Base-by-base conservation (phyloP, 1,140 invertebrate species). In the Temnothorax curvispinosus region DNA sequence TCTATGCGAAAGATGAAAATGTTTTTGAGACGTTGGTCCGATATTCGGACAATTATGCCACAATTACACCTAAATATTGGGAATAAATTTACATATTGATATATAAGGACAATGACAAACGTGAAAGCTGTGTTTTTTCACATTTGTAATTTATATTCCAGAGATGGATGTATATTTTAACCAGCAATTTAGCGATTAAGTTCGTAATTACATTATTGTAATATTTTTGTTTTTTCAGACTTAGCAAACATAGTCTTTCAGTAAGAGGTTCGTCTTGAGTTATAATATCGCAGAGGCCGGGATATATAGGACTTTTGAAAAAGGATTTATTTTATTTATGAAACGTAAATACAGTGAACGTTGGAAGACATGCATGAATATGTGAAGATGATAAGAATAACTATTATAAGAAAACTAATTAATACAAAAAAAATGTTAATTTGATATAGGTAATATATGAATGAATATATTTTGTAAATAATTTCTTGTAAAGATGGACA, bases 401-500 rank as follows among this genome's bases (percentile, higher is more conserved):
- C 84, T 89, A 93, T 77, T 87, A 88, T 82, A 90, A 90, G 92
- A 91, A 91, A 93, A 91, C 76, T 90, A 56, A 92, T 90, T 91
- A 93, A 94, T 92, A 93, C 90, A 92, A 69, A 69, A 27, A 69
- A 69, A 69, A 93, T 93, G 92, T 95, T 94, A 94, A 94, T 93
- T 94, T 94, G 91, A 94, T 94, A 93, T 94, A 93, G 89, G 91
- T 95, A 94, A 94, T 95, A 94, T 94, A 94, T 94, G 92, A 92
- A 95, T 91, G 87, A 93, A 94, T 94, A 94, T 95, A 95, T 95
- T 95, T 95, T 95, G 94, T 95, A 95, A 94, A 95, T 95, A 95
- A 94, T 92, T 93, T 95, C 94, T 94, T 93, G 94, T 94, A 94
- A 93, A 94, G 91, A 93, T 93, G 89, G 88, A 88, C 87, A 90